Base-by-base conservation (phyloP, 2,888 invertebrate species). In the Merodon equestris region DNA sequence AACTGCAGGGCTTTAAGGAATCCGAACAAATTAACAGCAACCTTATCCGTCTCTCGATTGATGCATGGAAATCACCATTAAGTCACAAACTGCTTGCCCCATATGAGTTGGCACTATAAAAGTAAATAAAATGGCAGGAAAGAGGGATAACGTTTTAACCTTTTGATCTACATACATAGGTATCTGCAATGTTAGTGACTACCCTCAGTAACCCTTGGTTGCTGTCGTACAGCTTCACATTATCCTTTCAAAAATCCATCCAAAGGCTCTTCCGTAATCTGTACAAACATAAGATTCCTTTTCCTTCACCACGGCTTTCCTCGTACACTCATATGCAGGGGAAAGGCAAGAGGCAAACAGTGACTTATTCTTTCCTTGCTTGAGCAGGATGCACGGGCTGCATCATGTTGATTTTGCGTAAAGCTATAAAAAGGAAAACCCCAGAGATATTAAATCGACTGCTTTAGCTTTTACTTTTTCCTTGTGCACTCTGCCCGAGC, bases 351-450 rank as follows among this genome's bases (percentile, higher is more conserved):
- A 27, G 27, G 7, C 27, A 7, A 27, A 27, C 27, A 27, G 27
- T 27, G 3, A 27, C 7, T 40, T 53, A 34, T 27, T 27, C 45
- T 9, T 36, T 51, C 38, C 51, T 53, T 12, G 17, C 4, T 71
- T 34, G 42, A 19, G 13, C 27, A 53, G 36, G 56, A 60, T 72
- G 76, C 66, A 72, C 45, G 18, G 1, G n/a, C n/a, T 61, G 60
- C 61, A 66, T 61, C 53, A 48, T 74, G 74, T 74, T 79, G 58
- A 79, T 70, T 64, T 74, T 79, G 74, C 79, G 50, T 64, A 63
- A 48, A 75, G 58, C 7, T 63, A 50, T 61, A 48, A 50, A 75
- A 75, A 81, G 64, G 54, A 54, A 54, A 64, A 72, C 38, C 54
- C 54, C 53, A 71, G 51, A 77, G 67, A 79, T 68, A 74, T 79